Evolutionary conservation across 1,140 invertebrate genomes (phyloP).

Genomic region (Magallana gigas): DNA sequence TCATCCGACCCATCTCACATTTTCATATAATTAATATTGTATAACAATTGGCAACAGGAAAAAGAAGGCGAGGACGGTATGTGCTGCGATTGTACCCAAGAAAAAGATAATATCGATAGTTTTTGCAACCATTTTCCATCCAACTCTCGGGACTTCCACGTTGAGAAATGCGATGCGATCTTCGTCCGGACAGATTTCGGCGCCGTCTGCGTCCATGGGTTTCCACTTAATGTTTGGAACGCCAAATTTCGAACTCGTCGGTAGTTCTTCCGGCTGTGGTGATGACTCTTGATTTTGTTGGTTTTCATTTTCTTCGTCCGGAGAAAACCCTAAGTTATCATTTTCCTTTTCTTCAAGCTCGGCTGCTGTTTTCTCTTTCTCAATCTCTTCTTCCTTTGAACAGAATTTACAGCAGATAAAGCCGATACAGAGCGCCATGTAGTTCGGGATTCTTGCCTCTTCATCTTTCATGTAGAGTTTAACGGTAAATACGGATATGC

Average conservation of each 20-base stretch:
- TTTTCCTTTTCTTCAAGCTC: not conserved
- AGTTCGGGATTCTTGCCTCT: conserved; percentile 40
- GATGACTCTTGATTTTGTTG: not conserved
- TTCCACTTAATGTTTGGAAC: conserved; percentile 53
- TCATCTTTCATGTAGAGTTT: conserved; percentile 46
- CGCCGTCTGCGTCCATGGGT: conserved; percentile 5
- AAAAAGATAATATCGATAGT: conserved; percentile 52
- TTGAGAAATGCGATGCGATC: not conserved
- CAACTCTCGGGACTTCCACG: conserved; percentile 17
- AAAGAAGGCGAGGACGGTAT: conserved; percentile 4
- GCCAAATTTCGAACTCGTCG: conserved; percentile 50
- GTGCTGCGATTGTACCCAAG: conserved; percentile 26
- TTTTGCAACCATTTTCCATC: conserved; percentile 42
- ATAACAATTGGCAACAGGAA: conserved; percentile 44
- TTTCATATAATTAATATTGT: not conserved
- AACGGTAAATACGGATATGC: conserved; percentile 54
- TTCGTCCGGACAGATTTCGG: conserved; percentile 1
- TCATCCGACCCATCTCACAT: no score
- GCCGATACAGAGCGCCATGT: conserved; percentile 40
- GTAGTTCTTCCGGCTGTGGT: not conserved
- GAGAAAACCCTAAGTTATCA: not conserved
- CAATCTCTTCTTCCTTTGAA: conserved; percentile 18
- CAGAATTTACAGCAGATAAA: conserved; percentile 52
- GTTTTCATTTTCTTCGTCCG: not conserved
- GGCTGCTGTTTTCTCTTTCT: not conserved